Evolutionary conservation across 1,140 invertebrate species (phyloP).

Genomic region (Sminthurinus signatus): DNA sequence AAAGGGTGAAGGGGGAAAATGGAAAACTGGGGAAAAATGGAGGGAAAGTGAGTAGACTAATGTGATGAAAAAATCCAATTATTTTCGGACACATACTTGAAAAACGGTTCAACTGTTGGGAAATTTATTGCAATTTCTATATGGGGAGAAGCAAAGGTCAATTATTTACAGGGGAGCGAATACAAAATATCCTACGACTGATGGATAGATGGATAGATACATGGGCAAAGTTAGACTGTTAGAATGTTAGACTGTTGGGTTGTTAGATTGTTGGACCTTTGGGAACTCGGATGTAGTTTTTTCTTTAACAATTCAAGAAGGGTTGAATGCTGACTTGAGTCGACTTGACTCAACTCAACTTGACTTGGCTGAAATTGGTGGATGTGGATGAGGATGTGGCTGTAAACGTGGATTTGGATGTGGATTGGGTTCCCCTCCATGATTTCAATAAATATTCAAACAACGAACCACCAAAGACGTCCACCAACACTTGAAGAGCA

Average conservation of each 20-base stretch:
- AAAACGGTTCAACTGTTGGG: neutral
- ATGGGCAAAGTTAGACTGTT: too few species aligned
- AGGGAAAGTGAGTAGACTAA: neutral
- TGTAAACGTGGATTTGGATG: too few species aligned
- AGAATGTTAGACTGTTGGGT: too few species aligned
- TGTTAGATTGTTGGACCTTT: conserved; percentile 2
- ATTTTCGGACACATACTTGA: neutral
- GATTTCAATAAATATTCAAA: conserved; percentile 6
- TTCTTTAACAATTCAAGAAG: neutral
- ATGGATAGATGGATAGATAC: too few species aligned
- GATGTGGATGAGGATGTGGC: too few species aligned
- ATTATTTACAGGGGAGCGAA: conserved; percentile 9
- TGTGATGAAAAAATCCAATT: neutral
- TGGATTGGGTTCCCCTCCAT: conserved; percentile 4
- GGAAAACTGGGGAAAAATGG: neutral
- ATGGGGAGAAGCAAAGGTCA: conserved; percentile 2
- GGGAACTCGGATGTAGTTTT: neutral
- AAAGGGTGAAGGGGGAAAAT: too few species aligned
- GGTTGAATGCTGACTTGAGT: too few species aligned
- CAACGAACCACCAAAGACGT: conserved; percentile 5
- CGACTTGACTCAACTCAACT: too few species aligned
- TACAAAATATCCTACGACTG: too few species aligned
- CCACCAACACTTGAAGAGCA: conserved; percentile 6
- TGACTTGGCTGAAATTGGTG: too few species aligned
- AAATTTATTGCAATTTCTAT: conserved; percentile 8